Evolutionary conservation across 2,888 invertebrate genomes (phyloP).

Genomic region (Pristionchus entomophagus): DNA sequence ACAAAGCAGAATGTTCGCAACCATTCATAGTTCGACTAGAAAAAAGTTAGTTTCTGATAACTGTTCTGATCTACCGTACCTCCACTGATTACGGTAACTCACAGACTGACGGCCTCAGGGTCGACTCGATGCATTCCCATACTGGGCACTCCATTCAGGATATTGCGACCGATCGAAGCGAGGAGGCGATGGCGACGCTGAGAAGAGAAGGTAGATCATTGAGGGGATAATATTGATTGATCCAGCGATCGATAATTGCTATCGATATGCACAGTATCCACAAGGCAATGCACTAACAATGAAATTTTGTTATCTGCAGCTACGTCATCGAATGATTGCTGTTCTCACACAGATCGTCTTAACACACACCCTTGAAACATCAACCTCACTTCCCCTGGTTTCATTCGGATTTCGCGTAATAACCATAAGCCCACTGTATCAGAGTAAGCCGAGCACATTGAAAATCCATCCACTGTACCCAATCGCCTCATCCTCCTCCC

Average conservation of each 20-base stretch:
- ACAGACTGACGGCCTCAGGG: conserved; percentile 1
- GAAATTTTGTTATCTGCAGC: no score
- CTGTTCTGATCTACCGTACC: neutral
- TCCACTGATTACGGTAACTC: neutral
- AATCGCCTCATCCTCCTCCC: neutral
- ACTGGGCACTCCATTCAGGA: conserved; percentile 62
- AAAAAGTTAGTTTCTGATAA: neutral
- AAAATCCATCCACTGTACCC: neutral
- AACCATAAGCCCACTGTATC: neutral
- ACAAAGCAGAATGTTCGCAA: neutral
- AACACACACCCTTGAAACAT: neutral
- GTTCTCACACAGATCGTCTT: neutral
- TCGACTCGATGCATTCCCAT: conserved; percentile 53
- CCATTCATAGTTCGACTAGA: neutral
- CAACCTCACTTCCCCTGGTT: neutral
- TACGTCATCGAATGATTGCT: neutral
- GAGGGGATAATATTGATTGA: neutral
- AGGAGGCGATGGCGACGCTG: conserved; percentile 20
- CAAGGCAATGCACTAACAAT: no score
- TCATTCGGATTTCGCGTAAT: no score
- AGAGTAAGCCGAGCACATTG: neutral
- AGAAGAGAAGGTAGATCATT: neutral
- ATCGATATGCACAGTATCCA: no score
- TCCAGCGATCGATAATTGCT: neutral
- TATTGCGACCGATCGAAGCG: conserved; percentile 57